A percentile compares a stretch with the other conserved stretches of the same genome.
These are phyloP conservation scores for Hassar affinis DNA, from an alignment of 2,113 vertebrate genomes.

Conservation along the genomic window DNA sequence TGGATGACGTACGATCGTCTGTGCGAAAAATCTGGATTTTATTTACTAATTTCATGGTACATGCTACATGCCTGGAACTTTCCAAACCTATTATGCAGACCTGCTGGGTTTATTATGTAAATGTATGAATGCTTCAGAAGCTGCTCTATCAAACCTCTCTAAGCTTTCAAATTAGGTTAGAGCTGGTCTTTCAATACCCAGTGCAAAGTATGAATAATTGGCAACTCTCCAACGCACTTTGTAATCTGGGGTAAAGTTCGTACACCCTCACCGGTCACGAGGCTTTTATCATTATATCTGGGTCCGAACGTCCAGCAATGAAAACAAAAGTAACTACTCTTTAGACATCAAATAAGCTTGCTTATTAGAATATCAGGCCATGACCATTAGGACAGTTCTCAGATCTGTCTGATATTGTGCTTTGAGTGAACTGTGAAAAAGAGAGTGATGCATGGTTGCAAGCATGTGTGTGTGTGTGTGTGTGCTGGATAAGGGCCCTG, in stretches of 20 bases:
- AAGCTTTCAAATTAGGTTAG: background rate
- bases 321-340: background rate
- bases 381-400: background rate
- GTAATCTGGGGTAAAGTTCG: background rate
- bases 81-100: background rate
- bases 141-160: background rate
- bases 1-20: background rate
- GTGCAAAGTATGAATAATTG: background rate
- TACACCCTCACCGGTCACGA: background rate
- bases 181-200: background rate
- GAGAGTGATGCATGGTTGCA: background rate
- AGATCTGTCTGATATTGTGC: background rate
- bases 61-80: no score
- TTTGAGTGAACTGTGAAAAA: conserved; percentile 1
- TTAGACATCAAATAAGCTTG: background rate
- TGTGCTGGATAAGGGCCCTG: conserved; percentile 32
- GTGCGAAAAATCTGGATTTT: background rate
- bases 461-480: conserved; percentile 18
- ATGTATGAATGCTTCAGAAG: background rate
- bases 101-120: background rate
- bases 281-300: background rate
- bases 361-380: background rate
- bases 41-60: no score
- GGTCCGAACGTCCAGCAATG: background rate
- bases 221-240: background rate